Evolutionary conservation across 2,888 invertebrate species (phyloP), one percentile per base, ranked within the genome.

Genomic region (Allophyes oxyacanthae): DNA sequence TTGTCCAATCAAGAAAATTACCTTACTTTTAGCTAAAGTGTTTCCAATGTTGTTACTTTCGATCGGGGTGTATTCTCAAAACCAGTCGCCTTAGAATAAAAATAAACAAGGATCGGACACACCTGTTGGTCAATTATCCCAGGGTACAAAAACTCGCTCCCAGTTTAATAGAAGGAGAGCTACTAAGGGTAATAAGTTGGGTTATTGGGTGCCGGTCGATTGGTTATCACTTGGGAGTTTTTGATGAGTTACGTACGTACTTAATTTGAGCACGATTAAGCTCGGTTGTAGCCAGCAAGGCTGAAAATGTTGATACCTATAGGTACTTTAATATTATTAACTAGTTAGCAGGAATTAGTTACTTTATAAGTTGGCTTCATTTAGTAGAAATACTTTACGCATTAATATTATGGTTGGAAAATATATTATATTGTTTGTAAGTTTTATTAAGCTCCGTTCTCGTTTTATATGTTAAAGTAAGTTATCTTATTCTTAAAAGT

Each of bases 41-140:
- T 41, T 25, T 51, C 37, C 6, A 51, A 34, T 8, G 37, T 51
- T 8, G 37, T 51, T 62, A 45, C 42, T 36, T 67, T 14, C 43
- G 28, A 63, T 63, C 43, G 11, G 36, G 46, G 10, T n/a, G 20
- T 30, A 41, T 42, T 52, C 70, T 50, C 44, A 34, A 50, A 75
- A 68, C 73, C 64, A 51, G 75, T 72, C 40, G 53, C 58, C 71
- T 79, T 78, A 78, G 72, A 69, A 71, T 69, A 77, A 81, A 87
- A 88, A 86, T 82, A 87, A 88, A 87, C 81, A 79, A 81, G 67
- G 49, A 76, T 78, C 71, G 44, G 66, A 64, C 63, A 75, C 87
- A 88, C 88, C 88, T 88, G 88, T 87, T 83, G 85, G 81, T 76
- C 81, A 82, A 85, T 87, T 85, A 87, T 79, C 72, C 78, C 62